These are phyloP conservation scores for Chalcis sispes DNA, from an alignment of 2,888 invertebrate genomes.

Conservation along the genomic window DNA sequence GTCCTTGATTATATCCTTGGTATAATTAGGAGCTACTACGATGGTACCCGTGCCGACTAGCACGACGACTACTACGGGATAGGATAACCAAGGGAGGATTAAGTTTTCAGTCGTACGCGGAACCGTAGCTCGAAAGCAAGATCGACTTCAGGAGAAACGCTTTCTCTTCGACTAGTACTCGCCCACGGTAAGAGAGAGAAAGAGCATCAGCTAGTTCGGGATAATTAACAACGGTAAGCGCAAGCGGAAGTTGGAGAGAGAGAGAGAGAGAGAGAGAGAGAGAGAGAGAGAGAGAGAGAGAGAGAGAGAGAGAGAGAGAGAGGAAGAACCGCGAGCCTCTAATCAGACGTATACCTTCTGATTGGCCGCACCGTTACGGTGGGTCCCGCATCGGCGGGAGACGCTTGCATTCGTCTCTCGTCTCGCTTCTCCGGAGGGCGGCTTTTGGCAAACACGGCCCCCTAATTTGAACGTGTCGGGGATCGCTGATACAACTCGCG, in stretches of 20 bases:
- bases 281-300: too few relatives aligned
- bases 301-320: too few relatives aligned
- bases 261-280: too few relatives aligned
- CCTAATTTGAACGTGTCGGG: conserved; percentile 67
- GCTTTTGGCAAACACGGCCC: conserved; percentile 68
- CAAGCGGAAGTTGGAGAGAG: too few relatives aligned
- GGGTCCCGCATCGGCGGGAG: too few relatives aligned
- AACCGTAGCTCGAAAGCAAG: conserved; percentile 59
- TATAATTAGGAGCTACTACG: conserved; percentile 61
- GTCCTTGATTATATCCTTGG: conserved; percentile 63
- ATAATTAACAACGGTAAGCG: too few relatives aligned
- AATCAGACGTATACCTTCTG: conserved; percentile 73
- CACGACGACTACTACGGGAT: conserved; percentile 51
- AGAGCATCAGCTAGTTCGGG: too few relatives aligned
- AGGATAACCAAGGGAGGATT: too few relatives aligned
- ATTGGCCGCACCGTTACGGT: conserved; percentile 62
- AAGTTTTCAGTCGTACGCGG: conserved; percentile 65
- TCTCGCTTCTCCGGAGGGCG: too few relatives aligned
- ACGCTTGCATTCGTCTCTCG: too few relatives aligned
- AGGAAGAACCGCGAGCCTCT: conserved; percentile 70
- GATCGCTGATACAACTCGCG: conserved; percentile 56
- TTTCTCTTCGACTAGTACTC: conserved; percentile 45
- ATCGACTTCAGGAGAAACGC: conserved; percentile 65
- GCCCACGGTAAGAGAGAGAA: conserved; percentile 36
- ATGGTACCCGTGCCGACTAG: neutral